Evolutionary conservation across 2,888 invertebrate genomes (phyloP), one percentile per base, ranked within the genome.

Genomic region (Seladonia tumulorum): DNA sequence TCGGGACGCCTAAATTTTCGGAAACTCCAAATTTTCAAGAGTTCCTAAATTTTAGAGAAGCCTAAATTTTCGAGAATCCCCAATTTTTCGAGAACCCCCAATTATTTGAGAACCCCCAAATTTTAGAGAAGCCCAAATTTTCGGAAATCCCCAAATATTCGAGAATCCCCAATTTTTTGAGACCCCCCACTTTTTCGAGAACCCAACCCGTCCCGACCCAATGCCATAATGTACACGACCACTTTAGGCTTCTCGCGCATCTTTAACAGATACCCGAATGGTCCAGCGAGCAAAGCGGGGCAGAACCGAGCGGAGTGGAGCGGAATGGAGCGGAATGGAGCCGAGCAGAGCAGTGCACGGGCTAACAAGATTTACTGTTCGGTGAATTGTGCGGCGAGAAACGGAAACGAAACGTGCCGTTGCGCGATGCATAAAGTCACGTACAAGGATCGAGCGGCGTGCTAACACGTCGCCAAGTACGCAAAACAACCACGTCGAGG

Each of bases 341-440:
- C 22, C 79, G 29, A 66, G 16, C 16, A 29, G 29, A 18, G 29
- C 7, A 77, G 60, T 35, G 77, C 74, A 63, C 47, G 29, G 70
- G 53, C 79, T 84, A 84, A 84, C 84, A 74, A 84, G 84, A 84
- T 82, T 81, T 84, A 70, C 84, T 78, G 73, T 63, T 84, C 68
- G 77, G 49, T 72, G 72, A 77, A 79, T 53, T 74, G 74, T 45
- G 57, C 60, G 49, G 14, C 76, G 71, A 76, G 71, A 77, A 77
- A 77, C 77, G 57, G 68, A 76, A 83, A 79, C 71, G 79, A 75
- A 76, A 79, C 79, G 79, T 76, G 76, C 63, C 68, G 53, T 73
- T 16, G 60, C 49, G 74, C 78, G 57, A 45, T 60, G 78, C 74
- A 60, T 68, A 57, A 49, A 79, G 70, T 83, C 82, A 79, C 82